Conservation (phyloP, 2,888 invertebrate genomes). For the Pristionchus maxplancki region DNA sequence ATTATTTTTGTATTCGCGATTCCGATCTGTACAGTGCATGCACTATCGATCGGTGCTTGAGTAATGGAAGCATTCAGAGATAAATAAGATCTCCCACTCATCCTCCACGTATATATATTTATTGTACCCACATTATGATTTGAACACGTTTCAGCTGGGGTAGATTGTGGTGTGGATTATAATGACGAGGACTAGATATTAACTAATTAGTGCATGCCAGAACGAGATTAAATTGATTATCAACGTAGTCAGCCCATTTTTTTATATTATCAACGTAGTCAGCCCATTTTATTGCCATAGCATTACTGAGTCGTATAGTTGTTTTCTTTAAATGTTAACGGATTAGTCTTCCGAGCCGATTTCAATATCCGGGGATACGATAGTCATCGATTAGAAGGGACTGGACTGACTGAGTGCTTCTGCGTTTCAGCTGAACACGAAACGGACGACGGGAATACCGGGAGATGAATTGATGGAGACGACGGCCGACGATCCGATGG, state of each 20-base stretch:
- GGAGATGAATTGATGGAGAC: slow-evolving; percentile 80
- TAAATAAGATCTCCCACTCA: slow-evolving; percentile 28
- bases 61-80: slow-evolving; percentile 18
- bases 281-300: too few species aligned
- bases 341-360: too few species aligned
- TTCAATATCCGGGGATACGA: background rate
- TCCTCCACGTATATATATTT: background rate
- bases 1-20: slow-evolving; percentile 19
- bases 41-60: slow-evolving; percentile 36
- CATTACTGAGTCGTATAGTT: too few species aligned
- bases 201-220: background rate
- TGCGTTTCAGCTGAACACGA: slow-evolving; percentile 71
- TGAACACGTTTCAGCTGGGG: background rate
- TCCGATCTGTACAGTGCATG: slow-evolving; percentile 35
- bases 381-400: slow-evolving; percentile 1
- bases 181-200: background rate
- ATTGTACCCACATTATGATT: background rate
- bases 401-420: background rate
- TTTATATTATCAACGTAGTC: background rate
- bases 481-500: slow-evolving; percentile 78
- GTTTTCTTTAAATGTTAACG: too few species aligned
- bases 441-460: slow-evolving; percentile 94
- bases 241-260: background rate
- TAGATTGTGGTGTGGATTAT: background rate
- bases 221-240: background rate